Conservation (phyloP, 2,797 vertebrate species). For the Gymnothorax javanicus region DNA sequence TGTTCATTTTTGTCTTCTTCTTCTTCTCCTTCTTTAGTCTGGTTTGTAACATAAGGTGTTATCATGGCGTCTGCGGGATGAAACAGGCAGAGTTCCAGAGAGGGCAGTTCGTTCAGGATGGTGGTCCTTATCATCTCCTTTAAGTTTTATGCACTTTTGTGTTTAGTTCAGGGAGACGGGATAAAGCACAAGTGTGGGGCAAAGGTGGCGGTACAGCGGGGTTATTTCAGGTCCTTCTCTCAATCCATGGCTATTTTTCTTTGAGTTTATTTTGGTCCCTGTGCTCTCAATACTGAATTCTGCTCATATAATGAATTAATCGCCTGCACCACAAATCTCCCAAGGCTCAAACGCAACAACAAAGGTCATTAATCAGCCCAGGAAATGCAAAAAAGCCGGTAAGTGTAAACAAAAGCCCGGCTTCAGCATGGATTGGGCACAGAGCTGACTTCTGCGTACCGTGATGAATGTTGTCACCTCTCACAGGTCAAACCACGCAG, state of each 20-base stretch:
- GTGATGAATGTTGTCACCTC: not conserved
- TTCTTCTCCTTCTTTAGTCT: too few relatives aligned
- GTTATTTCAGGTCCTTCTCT: conserved; percentile 24
- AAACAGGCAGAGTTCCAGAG: not conserved
- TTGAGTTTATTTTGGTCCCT: conserved; percentile 33
- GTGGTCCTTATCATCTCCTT: not conserved
- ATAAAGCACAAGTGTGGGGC: not conserved
- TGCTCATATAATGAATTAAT: conserved; percentile 29
- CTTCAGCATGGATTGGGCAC: not conserved
- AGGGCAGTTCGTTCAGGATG: not conserved
- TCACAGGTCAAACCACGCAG: not conserved
- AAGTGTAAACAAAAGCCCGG: conserved; percentile 13
- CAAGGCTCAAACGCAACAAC: conserved; percentile 21
- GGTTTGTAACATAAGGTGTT: not conserved
- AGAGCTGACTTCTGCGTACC: not conserved
- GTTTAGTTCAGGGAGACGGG: not conserved
- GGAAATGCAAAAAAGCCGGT: not conserved
- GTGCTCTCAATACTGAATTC: conserved; percentile 24
- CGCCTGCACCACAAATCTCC: conserved; percentile 23
- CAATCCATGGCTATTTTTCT: conserved; percentile 26
- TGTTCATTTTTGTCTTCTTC: too few relatives aligned
- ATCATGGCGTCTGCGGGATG: not conserved
- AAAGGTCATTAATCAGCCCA: conserved; percentile 31
- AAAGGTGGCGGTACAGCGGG: not conserved
- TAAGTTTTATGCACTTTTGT: not conserved